These are phyloP conservation scores for Dasyurus viverrinus DNA, from an alignment of 2,113 vertebrate genomes.

Conservation along the genomic window DNA sequence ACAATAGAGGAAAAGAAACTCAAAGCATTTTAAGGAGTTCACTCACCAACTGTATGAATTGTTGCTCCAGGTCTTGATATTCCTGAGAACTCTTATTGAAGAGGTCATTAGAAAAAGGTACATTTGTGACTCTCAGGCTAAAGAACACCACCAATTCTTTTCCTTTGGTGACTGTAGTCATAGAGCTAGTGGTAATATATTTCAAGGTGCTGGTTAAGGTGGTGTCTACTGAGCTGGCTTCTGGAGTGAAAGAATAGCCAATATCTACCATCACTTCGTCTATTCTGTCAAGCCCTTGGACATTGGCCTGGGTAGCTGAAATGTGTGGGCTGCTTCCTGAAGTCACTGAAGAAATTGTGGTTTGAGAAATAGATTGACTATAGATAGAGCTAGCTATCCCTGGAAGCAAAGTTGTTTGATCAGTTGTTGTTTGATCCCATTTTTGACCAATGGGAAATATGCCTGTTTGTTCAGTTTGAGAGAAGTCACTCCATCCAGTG, in stretches of 20 bases:
- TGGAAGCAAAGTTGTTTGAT: conserved; percentile 20
- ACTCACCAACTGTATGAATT: conserved; percentile 92
- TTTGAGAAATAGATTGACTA: conserved; percentile 51
- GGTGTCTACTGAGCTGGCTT: conserved; percentile 53
- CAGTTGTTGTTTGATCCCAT: no score
- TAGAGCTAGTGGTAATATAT: conserved; percentile 88
- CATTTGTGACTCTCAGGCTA: conserved; percentile 92
- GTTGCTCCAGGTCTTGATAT: conserved; percentile 90
- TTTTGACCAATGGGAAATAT: conserved; percentile 18
- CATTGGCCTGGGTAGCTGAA: conserved; percentile 64
- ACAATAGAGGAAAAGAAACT: neutral
- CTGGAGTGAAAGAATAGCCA: conserved; percentile 57
- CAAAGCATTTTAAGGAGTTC: neutral
- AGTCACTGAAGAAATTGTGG: neutral
- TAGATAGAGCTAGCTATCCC: conserved; percentile 28
- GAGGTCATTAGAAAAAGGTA: conserved; percentile 92
- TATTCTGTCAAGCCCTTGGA: conserved; percentile 68
- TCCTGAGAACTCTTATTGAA: conserved; percentile 93
- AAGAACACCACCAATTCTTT: conserved; percentile 95
- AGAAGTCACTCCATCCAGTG: conserved; percentile 37
- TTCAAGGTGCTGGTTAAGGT: conserved; percentile 80
- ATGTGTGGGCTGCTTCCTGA: neutral
- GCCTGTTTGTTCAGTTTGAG: conserved; percentile 47
- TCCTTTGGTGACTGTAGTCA: conserved; percentile 84
- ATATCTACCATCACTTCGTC: conserved; percentile 78